Percentiles rank a stretch among this genome's conserved stretches.
phyloP scores from a whole-genome alignment of 2,888 invertebrate genomes.

The Cistogaster globosa region DNA sequence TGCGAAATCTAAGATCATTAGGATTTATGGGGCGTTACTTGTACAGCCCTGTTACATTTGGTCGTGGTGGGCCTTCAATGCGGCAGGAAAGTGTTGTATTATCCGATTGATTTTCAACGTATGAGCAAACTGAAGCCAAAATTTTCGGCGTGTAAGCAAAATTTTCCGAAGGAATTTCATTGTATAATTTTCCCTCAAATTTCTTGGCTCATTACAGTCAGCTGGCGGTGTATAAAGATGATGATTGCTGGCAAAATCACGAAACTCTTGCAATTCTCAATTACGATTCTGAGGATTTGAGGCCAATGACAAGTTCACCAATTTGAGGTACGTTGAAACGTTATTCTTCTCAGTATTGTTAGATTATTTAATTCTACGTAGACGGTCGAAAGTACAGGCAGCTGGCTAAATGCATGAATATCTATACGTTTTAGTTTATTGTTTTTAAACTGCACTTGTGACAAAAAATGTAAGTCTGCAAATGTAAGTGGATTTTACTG shows the following conservation, averaged over 20 bases:
- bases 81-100: constrained; percentile 90
- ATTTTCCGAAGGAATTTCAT: constrained; percentile 87
- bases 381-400: constrained; percentile 87
- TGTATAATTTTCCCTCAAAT: constrained; percentile 89
- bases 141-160: constrained; percentile 93
- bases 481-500: constrained; percentile 90
- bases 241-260: constrained; percentile 89
- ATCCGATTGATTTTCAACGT: constrained; percentile 86
- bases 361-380: constrained; percentile 90
- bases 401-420: constrained; percentile 88
- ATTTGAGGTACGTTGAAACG: constrained; percentile 86
- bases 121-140: constrained; percentile 82
- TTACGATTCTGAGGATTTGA: constrained; percentile 95
- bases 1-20: constrained; percentile 78
- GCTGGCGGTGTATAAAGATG: constrained; percentile 91
- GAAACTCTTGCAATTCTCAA: constrained; percentile 90
- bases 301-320: constrained; percentile 89
- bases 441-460: constrained; percentile 90
- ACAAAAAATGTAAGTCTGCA: constrained; percentile 88
- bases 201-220: constrained; percentile 88
- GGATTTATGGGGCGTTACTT: constrained; percentile 79
- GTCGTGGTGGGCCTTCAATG: constrained; percentile 86
- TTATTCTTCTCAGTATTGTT: constrained; percentile 86
- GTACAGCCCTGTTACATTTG: constrained; percentile 88
- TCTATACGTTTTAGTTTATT: constrained; percentile 89